Evolutionary conservation across 2,113 vertebrate genomes (phyloP).

Genomic region (Nematolebias whitei): DNA sequence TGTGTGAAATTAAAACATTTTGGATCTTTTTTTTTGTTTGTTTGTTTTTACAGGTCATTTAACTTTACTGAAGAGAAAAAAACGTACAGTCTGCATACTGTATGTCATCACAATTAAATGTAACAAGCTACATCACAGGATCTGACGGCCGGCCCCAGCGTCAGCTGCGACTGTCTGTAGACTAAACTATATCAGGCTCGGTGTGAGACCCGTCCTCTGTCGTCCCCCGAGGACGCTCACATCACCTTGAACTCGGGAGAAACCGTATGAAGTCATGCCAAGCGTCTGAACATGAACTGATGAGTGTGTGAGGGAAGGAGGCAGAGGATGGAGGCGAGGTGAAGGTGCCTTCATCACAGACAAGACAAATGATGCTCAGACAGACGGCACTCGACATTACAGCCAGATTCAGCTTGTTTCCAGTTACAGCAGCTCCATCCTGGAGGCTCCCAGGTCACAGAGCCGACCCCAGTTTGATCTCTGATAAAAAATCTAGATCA

Average conservation of each 20-base stretch:
- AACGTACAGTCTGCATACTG: too few relatives aligned
- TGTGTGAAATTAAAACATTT: background rate
- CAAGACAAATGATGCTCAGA: conserved; percentile 75
- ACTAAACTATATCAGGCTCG: conserved; percentile 76
- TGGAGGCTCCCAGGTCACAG: conserved; percentile 14
- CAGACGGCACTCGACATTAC: conserved; percentile 67
- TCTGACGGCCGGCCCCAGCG: conserved; percentile 56
- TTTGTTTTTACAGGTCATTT: too few relatives aligned
- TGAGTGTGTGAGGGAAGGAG: conserved; percentile 20
- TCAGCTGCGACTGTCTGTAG: conserved; percentile 72
- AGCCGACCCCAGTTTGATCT: conserved; percentile 25
- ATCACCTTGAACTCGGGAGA: conserved; percentile 68
- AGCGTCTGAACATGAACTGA: conserved; percentile 76
- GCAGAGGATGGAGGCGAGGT: conserved; percentile 34
- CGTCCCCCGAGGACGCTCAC: conserved; percentile 50
- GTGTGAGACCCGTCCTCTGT: conserved; percentile 49
- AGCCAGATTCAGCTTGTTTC: conserved; percentile 50
- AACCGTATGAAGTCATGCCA: conserved; percentile 76
- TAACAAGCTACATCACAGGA: conserved; percentile 34
- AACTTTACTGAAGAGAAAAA: background rate
- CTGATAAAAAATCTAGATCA: background rate
- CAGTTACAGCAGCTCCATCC: conserved; percentile 45
- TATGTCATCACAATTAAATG: conserved; percentile 31
- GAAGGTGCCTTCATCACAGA: conserved; percentile 52
- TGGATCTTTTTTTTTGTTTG: background rate